A percentile compares a stretch with the other conserved stretches of the same genome.
phyloP scores from a whole-genome alignment of 1,140 invertebrate genomes.

The Heliothis virescens region DNA sequence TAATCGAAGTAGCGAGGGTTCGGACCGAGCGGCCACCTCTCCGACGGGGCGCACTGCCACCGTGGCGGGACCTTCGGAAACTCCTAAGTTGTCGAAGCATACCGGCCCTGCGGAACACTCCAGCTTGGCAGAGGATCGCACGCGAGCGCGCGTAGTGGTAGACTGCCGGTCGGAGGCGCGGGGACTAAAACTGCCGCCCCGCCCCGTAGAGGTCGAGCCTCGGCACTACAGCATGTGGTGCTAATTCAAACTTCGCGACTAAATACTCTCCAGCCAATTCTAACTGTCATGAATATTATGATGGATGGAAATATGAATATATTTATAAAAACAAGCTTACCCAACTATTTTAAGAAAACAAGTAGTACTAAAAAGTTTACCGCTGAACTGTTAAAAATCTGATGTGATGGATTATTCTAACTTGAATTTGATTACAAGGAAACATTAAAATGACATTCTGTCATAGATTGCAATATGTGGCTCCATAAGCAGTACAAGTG shows the following conservation, averaged over 20 bases:
- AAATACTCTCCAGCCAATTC: constrained; percentile 36
- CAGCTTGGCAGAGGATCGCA: constrained; percentile 80
- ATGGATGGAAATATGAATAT: constrained; percentile 22
- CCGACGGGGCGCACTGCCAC: constrained; percentile 75
- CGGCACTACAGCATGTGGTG: constrained; percentile 63
- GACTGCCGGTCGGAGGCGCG: constrained; percentile 70
- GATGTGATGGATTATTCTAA: too few relatives aligned
- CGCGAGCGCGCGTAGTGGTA: constrained; percentile 76
- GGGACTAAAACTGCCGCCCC: constrained; percentile 54
- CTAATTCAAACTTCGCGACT: constrained; percentile 73
- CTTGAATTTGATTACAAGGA: too few relatives aligned
- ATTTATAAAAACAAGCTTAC: not conserved
- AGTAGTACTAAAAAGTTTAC: too few relatives aligned
- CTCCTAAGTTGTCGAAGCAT: constrained; percentile 78
- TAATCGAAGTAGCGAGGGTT: constrained; percentile 77
- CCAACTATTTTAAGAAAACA: too few relatives aligned
- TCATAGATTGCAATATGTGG: too few relatives aligned
- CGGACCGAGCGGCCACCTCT: constrained; percentile 74
- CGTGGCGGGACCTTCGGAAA: constrained; percentile 67
- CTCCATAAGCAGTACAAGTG: too few relatives aligned
- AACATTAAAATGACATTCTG: too few relatives aligned
- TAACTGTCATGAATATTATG: constrained; percentile 45
- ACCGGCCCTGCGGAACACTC: constrained; percentile 79
- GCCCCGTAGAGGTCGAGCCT: constrained; percentile 63
- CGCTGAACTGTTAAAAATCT: too few relatives aligned